phyloP scores from a whole-genome alignment of 1,140 invertebrate genomes.

The Aphaenogaster rudis region DNA sequence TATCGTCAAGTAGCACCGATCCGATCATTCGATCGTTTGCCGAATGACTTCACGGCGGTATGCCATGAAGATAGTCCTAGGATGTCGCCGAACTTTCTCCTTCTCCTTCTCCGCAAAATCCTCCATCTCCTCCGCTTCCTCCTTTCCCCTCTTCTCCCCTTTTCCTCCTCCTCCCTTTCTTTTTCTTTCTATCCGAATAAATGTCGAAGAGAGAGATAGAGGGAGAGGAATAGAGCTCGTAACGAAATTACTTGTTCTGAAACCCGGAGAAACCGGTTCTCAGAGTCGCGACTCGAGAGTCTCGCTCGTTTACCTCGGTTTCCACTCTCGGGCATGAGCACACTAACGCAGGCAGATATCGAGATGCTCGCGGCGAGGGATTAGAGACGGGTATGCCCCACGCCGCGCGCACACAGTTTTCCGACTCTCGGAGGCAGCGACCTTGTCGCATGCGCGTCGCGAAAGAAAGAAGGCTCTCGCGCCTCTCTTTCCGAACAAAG shows the following conservation, averaged over 20 bases:
- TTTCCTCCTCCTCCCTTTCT: neutral
- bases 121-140: neutral
- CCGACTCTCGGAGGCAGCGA: constrained; percentile 33
- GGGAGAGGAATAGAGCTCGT: constrained; percentile 31
- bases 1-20: neutral
- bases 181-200: constrained; percentile 25
- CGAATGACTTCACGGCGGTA: neutral
- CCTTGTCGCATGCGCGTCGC: constrained; percentile 30
- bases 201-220: constrained; percentile 30
- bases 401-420: constrained; percentile 19
- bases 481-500: neutral
- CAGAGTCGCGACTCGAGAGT: constrained; percentile 46
- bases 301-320: constrained; percentile 61
- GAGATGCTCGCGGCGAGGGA: constrained; percentile 19
- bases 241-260: constrained; percentile 70
- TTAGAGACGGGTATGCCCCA: constrained; percentile 12
- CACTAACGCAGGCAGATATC: constrained; percentile 6
- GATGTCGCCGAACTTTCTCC: constrained; percentile 38
- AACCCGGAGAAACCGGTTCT: constrained; percentile 74
- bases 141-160: constrained; percentile 2
- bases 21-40: neutral
- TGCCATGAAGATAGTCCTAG: neutral
- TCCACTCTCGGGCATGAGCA: constrained; percentile 21
- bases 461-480: constrained; percentile 12
- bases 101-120: neutral